phyloP scores from a whole-genome alignment of 2,797 vertebrate species.

The Pampus argenteus region DNA sequence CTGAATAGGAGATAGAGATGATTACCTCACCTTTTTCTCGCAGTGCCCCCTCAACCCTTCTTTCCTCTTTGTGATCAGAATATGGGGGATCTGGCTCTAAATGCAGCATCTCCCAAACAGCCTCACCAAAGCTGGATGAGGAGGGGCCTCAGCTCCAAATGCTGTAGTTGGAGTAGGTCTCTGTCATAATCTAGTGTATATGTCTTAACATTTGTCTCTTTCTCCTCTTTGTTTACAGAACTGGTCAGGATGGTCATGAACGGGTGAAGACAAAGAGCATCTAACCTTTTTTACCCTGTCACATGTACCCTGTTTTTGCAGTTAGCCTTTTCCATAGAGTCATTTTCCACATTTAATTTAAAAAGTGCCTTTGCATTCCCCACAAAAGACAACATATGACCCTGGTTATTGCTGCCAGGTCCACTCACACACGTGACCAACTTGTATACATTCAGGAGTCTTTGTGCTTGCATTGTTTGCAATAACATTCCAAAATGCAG shows the following conservation, averaged over 20 bases:
- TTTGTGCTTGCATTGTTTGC: conserved; percentile 67
- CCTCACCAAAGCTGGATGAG: conserved; percentile 27
- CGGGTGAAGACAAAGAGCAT: conserved; percentile 81
- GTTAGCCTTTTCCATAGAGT: conserved; percentile 61
- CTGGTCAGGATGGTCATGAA: conserved; percentile 89
- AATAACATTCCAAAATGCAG: conserved; percentile 77
- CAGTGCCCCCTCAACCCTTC: conserved; percentile 38
- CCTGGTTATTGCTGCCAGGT: conserved; percentile 27
- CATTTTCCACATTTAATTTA: conserved; percentile 80
- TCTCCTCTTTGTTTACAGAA: conserved; percentile 74
- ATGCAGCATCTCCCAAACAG: conserved; percentile 66
- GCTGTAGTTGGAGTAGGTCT: conserved; percentile 72
- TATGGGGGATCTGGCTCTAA: conserved; percentile 56
- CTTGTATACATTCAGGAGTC: conserved; percentile 61
- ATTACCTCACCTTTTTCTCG: conserved; percentile 67
- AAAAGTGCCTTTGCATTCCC: conserved; percentile 88
- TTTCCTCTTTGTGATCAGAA: conserved; percentile 48
- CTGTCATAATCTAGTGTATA: background rate
- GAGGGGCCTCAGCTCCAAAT: conserved; percentile 33
- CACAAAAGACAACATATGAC: conserved; percentile 59
- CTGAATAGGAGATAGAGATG: conserved; percentile 76
- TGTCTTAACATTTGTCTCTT: conserved; percentile 52
- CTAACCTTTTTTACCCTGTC: conserved; percentile 46
- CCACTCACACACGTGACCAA: conserved; percentile 50
- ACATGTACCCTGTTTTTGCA: conserved; percentile 58